Evolutionary conservation across 2,888 invertebrate genomes (phyloP), one percentile per base, ranked within the genome.

Genomic region (Sinhomidia bicolor): DNA sequence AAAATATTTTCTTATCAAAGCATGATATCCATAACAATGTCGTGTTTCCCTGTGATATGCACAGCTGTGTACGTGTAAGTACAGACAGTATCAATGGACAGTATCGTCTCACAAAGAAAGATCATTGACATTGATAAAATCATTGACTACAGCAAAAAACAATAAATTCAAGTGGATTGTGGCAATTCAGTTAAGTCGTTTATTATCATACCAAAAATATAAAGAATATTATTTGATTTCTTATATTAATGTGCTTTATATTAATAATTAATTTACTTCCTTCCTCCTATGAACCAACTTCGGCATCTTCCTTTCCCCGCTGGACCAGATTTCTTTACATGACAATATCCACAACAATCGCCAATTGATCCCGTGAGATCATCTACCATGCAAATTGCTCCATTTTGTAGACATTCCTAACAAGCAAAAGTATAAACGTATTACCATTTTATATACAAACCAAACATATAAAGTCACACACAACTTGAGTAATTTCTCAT

Each of bases 271-370:
- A 47, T 44, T 23, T 20, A 71, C 44, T 89, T 74, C 41, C 74
- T 65, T 20, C 90, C 90, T 51, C 89, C 90, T 26, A 85, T 82
- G 60, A 90, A 90, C 90, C 90, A 90, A 65, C 89, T 89, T 0
- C 90, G 71, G 62, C 90, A 90, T 32, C 88, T 47, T n/a, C 90
- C 90, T 47, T 85, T 74, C 0, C 81, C 84, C 9, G 62, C 29
- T 17, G 83, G 80, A 12, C 82, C 74, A 10, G 89, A 74, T 32
- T 89, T 87, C 20, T 88, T 90, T 1, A 89, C 88, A 76, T 82
- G 85, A 44, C 90, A 90, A 79, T 83, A 89, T 9, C 90, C 90
- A 51, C 90, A 90, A 60, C 90, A 90, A 20, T 89, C 90, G 17
- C 89, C 90, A 54, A 85, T 85, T 6, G 87, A 76, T 12, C 68